Evolutionary conservation across 2,888 invertebrate genomes (phyloP), one percentile per base, ranked within the genome.

Genomic region (Netelia fuscicornis): DNA sequence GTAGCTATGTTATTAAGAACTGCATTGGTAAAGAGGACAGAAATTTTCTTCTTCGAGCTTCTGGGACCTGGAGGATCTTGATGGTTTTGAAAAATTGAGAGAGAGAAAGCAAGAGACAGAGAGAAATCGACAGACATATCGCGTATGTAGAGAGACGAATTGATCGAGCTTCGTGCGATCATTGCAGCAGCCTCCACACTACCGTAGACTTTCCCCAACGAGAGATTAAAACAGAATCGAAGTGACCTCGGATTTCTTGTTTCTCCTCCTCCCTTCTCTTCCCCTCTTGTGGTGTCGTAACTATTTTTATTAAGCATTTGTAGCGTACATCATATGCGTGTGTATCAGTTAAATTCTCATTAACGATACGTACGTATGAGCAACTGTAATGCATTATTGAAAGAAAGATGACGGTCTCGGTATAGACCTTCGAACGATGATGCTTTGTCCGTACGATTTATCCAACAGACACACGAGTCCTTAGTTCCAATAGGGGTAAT

Each of bases 231-330:
- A 48, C 37, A 42, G 65, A 76, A 76, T 67, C 71, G 80, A 52
- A 17, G 56, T 65, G 71, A 76, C 83, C 83, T 84, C 83, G 83
- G 52, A 56, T 48, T 48, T 75, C 64, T 65, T 37, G 52, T 58
- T 68, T 62, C 44, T 44, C 37, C 37, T 23, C 6, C 76, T 67
- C 70, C 37, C 37, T n/a, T 3, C 76, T 60, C 70, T 58, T 42
- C 25, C 42, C 13, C 56, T 20, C 37, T 5, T 37, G 20, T 13
- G 11, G 37, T 67, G 56, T 20, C 48, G 48, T 13, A 30, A 37
- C 37, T 13, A 48, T 48, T 13, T 48, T 48, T 72, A 58, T 58
- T 30, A 25, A 2, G 70, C 25, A 42, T 62, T 17, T 3, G 48
- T 13, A 48, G 20, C 13, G 13, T 13, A 48, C 13, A 37, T 37